Percentiles rank a stretch among this genome's conserved stretches.
Conservation (phyloP, 1,140 invertebrate genomes). For the Drosophila malerkotliana region DNA sequence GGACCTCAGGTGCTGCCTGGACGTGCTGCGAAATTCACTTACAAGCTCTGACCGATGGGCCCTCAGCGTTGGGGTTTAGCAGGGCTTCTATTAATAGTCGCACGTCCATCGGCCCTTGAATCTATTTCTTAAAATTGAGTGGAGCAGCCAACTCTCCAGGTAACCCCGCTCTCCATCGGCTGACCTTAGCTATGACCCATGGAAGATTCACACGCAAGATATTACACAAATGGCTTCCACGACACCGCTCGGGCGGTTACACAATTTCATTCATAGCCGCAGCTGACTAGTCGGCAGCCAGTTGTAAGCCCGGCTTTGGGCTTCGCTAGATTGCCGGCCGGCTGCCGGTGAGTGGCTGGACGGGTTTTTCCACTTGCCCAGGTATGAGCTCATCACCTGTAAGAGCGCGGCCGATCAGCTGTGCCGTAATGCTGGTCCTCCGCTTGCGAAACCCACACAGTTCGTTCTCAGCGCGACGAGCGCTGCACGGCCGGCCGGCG, state of each 20-base stretch:
- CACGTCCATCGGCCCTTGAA: slow-evolving; percentile 49
- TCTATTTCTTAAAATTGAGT: slow-evolving; percentile 12
- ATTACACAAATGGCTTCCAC: slow-evolving; percentile 2
- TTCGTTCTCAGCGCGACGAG: slow-evolving; percentile 3
- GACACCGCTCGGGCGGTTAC: slow-evolving; percentile 32
- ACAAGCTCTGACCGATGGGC: slow-evolving; percentile 7
- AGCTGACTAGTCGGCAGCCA: slow-evolving; percentile 32
- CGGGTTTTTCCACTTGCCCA: slow-evolving; percentile 71
- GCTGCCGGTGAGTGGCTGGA: slow-evolving; percentile 70
- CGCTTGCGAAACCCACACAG: slow-evolving; percentile 23
- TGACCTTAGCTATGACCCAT: too few species aligned
- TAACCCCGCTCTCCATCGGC: too few species aligned
- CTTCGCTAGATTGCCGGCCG: slow-evolving; percentile 57
- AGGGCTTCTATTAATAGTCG: slow-evolving; percentile 40
- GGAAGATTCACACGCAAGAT: not conserved
- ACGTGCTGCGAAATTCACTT: slow-evolving; percentile 58
- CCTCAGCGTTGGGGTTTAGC: slow-evolving; percentile 3
- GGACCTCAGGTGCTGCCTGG: slow-evolving; percentile 15
- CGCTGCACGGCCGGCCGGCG: slow-evolving; percentile 22
- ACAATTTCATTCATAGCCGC: slow-evolving; percentile 70
- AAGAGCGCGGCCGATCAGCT: slow-evolving; percentile 55
- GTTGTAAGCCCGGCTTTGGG: slow-evolving; percentile 35
- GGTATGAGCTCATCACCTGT: slow-evolving; percentile 58
- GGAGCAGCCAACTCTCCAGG: too few species aligned
- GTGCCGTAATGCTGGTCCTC: slow-evolving; percentile 11